Base-by-base conservation (phyloP, 53 echinoderm and acorn worm species). In the Holothuria leucospilota region DNA sequence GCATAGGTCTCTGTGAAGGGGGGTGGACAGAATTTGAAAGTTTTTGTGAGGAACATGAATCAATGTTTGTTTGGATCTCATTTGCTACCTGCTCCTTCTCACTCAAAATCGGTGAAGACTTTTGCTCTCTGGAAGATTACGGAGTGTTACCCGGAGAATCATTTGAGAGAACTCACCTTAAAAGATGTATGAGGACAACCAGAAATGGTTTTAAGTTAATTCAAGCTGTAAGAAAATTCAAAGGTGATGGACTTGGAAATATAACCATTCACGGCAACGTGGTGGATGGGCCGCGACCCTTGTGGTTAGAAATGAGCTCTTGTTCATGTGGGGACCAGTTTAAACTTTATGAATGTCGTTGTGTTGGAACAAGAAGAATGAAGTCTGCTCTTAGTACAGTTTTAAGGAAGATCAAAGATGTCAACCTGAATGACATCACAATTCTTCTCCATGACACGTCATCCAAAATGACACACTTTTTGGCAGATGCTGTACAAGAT, bases 121-220 rank as follows among this genome's bases (percentile, higher is more conserved):
- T n/a, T 13, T 29, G 9, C 28, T 63, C 28, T 64, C 61, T 82
- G 30, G 68, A 67, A 67, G 18, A 56, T 0, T 56, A 78, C 28
- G 78, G 53, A 56, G 26, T 23, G n/a, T 51, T 78, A 27, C 78
- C 78, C 28, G 56, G 56, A 9, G 56, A 21, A 15, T 52, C 56
- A 10, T 78, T 59, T 51, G 18, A 23, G 16, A 28, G 20, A 56
- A 59, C 18, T 20, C 29, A 62, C 11, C 41, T 82, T 14, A 41
- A 5, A 21, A 12, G 61, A 40, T 82, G 82, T 40, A 82, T 82
- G 82, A 82, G 82, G 24, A 82, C 34, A 38, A 60, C 63, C 5
- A 82, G 82, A 15, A 82, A 82, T 41, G 82, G 82, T 24, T 82
- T 82, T 38, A 34, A 20, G 21, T 40, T 82, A 38, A 63, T 64